A percentile compares a stretch with the other conserved stretches of the same genome.
Conservation (phyloP, 2,888 invertebrate genomes). For the Allygus modestus region DNA sequence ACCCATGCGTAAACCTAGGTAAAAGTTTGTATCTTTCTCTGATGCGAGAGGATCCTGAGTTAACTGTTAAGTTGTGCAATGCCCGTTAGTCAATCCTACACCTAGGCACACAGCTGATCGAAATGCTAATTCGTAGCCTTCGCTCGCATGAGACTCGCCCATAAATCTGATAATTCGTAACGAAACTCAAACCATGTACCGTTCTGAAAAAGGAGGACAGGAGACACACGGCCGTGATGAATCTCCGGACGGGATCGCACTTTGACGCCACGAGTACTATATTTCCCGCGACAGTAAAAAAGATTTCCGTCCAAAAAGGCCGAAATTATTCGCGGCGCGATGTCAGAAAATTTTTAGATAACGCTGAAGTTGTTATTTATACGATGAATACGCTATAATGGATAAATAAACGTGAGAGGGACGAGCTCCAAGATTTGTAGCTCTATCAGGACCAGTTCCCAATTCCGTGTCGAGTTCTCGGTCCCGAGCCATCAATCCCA, state of each 20-base stretch:
- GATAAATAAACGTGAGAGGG: constrained; percentile 30
- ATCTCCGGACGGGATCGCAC: constrained; percentile 17
- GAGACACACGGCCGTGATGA: constrained; percentile 25
- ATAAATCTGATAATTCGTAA: constrained; percentile 50
- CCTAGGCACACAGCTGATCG: neutral
- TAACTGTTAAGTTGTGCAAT: no score
- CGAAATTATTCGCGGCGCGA: constrained; percentile 48
- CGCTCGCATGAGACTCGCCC: constrained; percentile 11
- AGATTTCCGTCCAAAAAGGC: constrained; percentile 55
- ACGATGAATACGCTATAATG: constrained; percentile 33
- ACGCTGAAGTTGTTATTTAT: constrained; percentile 34
- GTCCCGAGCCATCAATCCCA: constrained; percentile 32
- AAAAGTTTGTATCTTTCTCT: no score
- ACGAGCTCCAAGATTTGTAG: constrained; percentile 32
- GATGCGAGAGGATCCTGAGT: no score
- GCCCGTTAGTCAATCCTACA: no score
- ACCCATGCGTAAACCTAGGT: no score
- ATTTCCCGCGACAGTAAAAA: constrained; percentile 19
- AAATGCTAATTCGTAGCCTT: constrained; percentile 14
- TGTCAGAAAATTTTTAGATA: constrained; percentile 59
- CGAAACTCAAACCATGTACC: constrained; percentile 48
- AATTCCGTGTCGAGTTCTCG: neutral
- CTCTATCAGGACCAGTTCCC: constrained; percentile 45
- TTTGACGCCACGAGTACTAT: constrained; percentile 38
- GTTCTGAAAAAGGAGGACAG: constrained; percentile 42